Evolutionary conservation across 2,797 vertebrate genomes (phyloP).

Genomic region (Hippopotamyrus pictus): DNA sequence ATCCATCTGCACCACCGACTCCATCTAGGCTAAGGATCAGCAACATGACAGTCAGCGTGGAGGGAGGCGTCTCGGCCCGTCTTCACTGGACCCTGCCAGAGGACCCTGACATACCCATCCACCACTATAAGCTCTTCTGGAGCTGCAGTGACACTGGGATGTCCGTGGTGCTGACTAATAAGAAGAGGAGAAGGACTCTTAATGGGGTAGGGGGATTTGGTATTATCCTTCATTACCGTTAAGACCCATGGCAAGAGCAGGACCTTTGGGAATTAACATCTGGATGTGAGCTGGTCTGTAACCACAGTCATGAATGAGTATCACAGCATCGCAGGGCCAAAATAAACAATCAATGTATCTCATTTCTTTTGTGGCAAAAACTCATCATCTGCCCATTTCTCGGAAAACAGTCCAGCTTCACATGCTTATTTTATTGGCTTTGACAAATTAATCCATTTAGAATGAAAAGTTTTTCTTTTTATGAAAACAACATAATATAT

Average conservation of each 20-base stretch:
- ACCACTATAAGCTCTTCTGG: conserved; percentile 94
- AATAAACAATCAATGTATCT: conserved; percentile 29
- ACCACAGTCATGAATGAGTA: conserved; percentile 31
- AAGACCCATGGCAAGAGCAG: background rate
- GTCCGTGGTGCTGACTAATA: conserved; percentile 75
- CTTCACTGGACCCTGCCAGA: conserved; percentile 77
- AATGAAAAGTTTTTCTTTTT: conserved; percentile 34
- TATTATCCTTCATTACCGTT: background rate
- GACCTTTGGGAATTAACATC: conserved; percentile 27
- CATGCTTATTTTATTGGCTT: conserved; percentile 40
- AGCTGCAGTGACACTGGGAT: conserved; percentile 75
- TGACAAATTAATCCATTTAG: conserved; percentile 43
- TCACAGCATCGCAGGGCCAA: conserved; percentile 12
- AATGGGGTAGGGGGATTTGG: conserved; percentile 67
- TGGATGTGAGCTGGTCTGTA: conserved; percentile 35
- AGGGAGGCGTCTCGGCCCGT: conserved; percentile 65
- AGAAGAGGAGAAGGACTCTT: conserved; percentile 84
- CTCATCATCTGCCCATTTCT: conserved; percentile 32
- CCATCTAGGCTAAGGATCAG: conserved; percentile 69
- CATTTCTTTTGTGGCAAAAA: conserved; percentile 40
- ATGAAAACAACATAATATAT: conserved; percentile 40
- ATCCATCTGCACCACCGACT: conserved; percentile 77
- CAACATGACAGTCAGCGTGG: conserved; percentile 63
- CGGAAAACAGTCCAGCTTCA: conserved; percentile 32
- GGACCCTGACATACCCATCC: conserved; percentile 82